Evolutionary conservation across 2,113 vertebrate genomes (phyloP).

Genomic region (Pteropus alecto): DNA sequence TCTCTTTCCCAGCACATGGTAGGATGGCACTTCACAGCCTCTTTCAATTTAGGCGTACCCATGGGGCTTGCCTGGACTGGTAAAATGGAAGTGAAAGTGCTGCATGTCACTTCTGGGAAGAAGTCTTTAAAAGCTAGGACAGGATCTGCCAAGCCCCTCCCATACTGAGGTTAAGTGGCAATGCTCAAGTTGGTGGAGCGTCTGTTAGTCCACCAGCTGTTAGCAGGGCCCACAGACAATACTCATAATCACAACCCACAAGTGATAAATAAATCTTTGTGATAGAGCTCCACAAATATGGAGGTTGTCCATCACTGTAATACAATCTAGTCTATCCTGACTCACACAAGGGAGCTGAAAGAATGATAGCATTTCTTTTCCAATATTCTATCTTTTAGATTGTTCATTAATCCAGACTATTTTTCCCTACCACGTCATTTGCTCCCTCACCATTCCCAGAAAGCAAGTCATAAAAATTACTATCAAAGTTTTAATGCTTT

Average conservation of each 20-base stretch:
- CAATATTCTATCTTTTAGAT: neutral
- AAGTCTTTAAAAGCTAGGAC: neutral
- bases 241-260: neutral
- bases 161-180: accelerated
- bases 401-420: neutral
- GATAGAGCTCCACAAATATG: neutral
- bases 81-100: neutral
- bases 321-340: neutral
- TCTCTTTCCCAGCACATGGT: neutral
- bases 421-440: neutral
- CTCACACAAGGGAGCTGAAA: neutral
- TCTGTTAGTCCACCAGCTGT: neutral
- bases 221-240: neutral
- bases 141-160: neutral
- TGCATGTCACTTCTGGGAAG: neutral
- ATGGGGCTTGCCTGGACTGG: neutral
- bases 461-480: constrained; percentile 14
- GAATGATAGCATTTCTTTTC: neutral
- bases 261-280: neutral
- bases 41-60: neutral
- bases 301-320: neutral
- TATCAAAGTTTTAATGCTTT: neutral
- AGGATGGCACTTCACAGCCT: neutral
- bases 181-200: neutral
- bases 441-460: neutral